Percentiles rank a stretch among this genome's conserved stretches.
phyloP scores from a whole-genome alignment of 2,797 vertebrate species.

The Darevskia mixta region DNA sequence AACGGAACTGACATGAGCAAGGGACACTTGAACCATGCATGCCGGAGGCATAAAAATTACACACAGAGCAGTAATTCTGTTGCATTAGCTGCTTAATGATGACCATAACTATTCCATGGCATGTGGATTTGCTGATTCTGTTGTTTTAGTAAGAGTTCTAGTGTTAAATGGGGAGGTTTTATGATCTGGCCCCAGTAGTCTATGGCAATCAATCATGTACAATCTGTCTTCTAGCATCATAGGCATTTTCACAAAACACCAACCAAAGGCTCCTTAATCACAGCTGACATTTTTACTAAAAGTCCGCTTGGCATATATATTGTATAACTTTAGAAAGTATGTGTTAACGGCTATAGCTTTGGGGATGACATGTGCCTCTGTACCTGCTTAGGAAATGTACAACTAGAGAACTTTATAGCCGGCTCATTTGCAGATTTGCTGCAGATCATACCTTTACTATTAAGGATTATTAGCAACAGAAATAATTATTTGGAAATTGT shows the following conservation, averaged over 20 bases:
- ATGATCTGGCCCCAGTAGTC: neutral
- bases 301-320: conserved; percentile 1
- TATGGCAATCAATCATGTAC: neutral
- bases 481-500: neutral
- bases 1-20: neutral
- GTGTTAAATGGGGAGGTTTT: conserved; percentile 27
- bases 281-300: neutral
- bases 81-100: conserved; percentile 39
- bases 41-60: conserved; percentile 18
- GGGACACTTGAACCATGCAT: conserved; percentile 13
- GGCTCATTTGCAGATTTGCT: neutral
- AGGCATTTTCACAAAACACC: conserved; percentile 14
- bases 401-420: neutral
- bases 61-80: conserved; percentile 24
- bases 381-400: neutral
- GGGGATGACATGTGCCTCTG: neutral
- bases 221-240: conserved; percentile 23
- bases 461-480: neutral
- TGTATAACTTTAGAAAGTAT: neutral
- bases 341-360: neutral
- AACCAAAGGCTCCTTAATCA: conserved; percentile 25
- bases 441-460: neutral
- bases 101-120: conserved; percentile 27
- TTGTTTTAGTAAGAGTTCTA: neutral
- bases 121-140: conserved; percentile 19